These are phyloP conservation scores for rat (Rattus norvegicus) DNA, from an alignment of 2,113 vertebrate genomes.

Conservation along the genomic window GRCr8 NC_086020.1:248670001-248670500, in stretches of 20 bases:
- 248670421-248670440: background rate
- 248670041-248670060: slow-evolving; percentile 39
- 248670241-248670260: slow-evolving; percentile 28
- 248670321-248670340: background rate
- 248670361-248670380: background rate
- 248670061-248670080: slow-evolving; percentile 29
- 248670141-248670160: background rate
- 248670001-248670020: background rate
- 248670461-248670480: background rate
- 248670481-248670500: background rate
- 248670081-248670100: slow-evolving; percentile 65
- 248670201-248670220: slow-evolving; percentile 56
- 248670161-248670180: slow-evolving; percentile 42
- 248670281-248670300: background rate
- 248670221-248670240: slow-evolving; percentile 53
- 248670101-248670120: slow-evolving; percentile 62
- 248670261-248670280: background rate
- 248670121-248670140: slow-evolving; percentile 53
- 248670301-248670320: background rate
- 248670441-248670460: background rate
- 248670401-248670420: background rate
- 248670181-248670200: slow-evolving; percentile 58
- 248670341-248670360: background rate
- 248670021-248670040: slow-evolving; percentile 30
- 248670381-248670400: background rate